phyloP scores from a whole-genome alignment of 92 coral and sea anemone genomes.

The Palythoa heliodiscus region DNA sequence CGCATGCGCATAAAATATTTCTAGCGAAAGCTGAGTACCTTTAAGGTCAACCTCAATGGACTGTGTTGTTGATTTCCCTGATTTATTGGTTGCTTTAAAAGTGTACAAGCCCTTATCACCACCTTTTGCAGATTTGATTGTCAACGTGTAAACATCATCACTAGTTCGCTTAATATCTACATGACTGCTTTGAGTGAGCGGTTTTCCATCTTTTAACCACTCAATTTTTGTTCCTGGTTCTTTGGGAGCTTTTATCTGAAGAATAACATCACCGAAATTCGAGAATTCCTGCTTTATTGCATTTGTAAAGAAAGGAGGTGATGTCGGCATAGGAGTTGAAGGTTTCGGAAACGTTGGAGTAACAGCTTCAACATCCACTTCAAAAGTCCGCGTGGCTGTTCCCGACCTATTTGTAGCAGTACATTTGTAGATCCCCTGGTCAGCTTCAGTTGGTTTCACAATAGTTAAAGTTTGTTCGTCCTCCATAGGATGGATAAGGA shows the following conservation, averaged over 20 bases:
- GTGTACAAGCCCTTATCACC: constrained; percentile 81
- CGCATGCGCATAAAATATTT: not conserved
- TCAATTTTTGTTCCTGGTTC: constrained; percentile 76
- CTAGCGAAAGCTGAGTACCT: constrained; percentile 30
- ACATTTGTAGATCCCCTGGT: constrained; percentile 87
- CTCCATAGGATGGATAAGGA: constrained; percentile 71
- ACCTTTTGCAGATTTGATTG: constrained; percentile 65
- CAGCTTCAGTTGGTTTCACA: constrained; percentile 61
- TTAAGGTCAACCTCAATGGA: constrained; percentile 37
- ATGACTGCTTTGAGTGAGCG: constrained; percentile 59
- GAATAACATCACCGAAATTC: constrained; percentile 11
- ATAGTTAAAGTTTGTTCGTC: constrained; percentile 65
- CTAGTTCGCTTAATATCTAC: constrained; percentile 61
- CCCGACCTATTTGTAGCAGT: constrained; percentile 91
- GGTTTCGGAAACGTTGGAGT: constrained; percentile 9
- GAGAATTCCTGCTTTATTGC: not conserved
- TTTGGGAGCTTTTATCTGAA: constrained; percentile 29
- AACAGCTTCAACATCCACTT: constrained; percentile 76
- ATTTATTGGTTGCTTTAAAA: constrained; percentile 77
- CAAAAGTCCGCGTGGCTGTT: constrained; percentile 77
- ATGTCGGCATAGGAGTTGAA: not conserved
- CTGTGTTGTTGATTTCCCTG: constrained; percentile 57
- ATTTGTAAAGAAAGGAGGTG: constrained; percentile 10
- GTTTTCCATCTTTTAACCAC: constrained; percentile 80
- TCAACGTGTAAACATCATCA: constrained; percentile 65